Evolutionary conservation across 2,113 vertebrate genomes (phyloP).

Genomic region (Chroicocephalus ridibundus): DNA sequence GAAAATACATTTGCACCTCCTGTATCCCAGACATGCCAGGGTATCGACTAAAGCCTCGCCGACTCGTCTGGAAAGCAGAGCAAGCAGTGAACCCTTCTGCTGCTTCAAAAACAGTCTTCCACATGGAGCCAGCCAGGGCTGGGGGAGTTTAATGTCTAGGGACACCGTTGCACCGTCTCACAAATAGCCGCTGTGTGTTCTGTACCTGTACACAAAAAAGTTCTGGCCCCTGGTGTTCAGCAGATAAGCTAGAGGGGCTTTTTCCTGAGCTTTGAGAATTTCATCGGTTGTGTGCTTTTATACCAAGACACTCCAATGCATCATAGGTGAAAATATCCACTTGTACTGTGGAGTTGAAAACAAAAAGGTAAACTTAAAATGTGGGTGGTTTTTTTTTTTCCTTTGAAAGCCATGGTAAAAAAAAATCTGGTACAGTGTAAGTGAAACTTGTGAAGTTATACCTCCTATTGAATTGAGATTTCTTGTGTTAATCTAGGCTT

Average conservation of each 20-base stretch:
- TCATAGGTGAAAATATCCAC: neutral
- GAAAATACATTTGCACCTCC: neutral
- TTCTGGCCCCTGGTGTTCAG: neutral
- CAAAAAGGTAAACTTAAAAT: neutral
- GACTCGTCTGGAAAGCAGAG: neutral
- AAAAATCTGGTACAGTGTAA: neutral
- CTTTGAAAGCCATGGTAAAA: neutral
- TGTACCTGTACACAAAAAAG: neutral
- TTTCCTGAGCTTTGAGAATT: neutral
- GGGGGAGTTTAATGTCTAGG: neutral
- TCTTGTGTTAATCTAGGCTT: neutral
- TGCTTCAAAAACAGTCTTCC: neutral
- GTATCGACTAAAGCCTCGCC: neutral
- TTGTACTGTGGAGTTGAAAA: neutral
- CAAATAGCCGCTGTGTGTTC: neutral
- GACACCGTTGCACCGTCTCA: neutral
- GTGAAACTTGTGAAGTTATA: neutral
- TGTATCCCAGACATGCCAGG: accelerated
- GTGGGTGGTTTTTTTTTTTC: neutral
- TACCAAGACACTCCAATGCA: neutral
- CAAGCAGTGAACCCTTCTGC: neutral
- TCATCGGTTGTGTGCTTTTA: neutral
- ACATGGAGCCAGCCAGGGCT: accelerated
- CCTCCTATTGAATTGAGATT: neutral
- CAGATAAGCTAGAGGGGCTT: neutral